These are phyloP conservation scores for Polietes domitor DNA, from an alignment of 2,888 invertebrate genomes.

Conservation along the genomic window DNA sequence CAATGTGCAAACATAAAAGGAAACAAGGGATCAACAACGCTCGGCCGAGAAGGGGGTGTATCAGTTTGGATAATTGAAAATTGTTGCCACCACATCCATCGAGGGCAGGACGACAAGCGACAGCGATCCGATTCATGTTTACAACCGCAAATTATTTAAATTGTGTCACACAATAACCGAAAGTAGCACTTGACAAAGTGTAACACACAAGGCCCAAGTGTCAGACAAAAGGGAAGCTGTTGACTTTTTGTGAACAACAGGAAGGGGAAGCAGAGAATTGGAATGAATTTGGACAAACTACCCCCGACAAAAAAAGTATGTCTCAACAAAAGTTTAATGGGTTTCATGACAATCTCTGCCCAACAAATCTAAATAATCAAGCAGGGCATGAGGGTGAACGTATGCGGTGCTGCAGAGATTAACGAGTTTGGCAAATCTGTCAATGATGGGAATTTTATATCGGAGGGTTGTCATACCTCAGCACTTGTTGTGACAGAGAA, in stretches of 20 bases:
- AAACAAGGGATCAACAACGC: not conserved
- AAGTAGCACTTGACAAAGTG: constrained; percentile 42
- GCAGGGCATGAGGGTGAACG: constrained; percentile 13
- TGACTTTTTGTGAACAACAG: constrained; percentile 51
- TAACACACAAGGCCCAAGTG: constrained; percentile 39
- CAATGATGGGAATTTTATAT: constrained; percentile 39
- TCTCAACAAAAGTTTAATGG: constrained; percentile 46
- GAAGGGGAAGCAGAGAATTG: constrained; percentile 21
- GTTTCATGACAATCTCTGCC: constrained; percentile 17
- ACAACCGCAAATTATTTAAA: constrained; percentile 66
- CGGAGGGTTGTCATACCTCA: constrained; percentile 61
- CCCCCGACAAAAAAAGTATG: not conserved
- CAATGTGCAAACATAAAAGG: constrained; percentile 24
- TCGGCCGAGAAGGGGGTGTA: not conserved
- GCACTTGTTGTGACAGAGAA: constrained; percentile 71
- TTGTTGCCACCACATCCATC: constrained; percentile 29
- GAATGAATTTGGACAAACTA: constrained; percentile 8
- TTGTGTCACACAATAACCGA: constrained; percentile 53
- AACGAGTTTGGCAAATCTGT: constrained; percentile 68
- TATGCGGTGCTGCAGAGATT: constrained; percentile 53
- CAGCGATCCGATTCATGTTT: constrained; percentile 7
- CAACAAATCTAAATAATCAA: not conserved
- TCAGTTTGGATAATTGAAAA: constrained; percentile 23
- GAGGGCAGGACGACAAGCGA: not conserved
- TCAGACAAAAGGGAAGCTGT: constrained; percentile 59